These are phyloP conservation scores for Campylomormyrus tamandua DNA, from an alignment of 2,113 vertebrate species.

Conservation along the genomic window DNA sequence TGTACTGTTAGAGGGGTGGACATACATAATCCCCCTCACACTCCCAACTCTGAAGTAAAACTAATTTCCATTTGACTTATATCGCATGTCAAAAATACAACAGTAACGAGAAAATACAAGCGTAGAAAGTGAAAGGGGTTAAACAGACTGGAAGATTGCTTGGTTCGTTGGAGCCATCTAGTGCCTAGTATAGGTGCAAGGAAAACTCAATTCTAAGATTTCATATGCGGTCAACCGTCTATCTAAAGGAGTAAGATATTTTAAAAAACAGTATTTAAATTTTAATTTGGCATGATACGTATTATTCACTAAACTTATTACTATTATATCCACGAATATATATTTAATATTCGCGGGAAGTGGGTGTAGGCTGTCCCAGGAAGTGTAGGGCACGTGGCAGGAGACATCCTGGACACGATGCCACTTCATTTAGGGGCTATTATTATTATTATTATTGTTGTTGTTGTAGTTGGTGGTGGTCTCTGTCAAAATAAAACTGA, in stretches of 20 bases:
- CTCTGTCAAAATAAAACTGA: background rate
- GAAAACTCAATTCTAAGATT: background rate
- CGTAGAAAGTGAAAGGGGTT: background rate
- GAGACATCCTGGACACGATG: background rate
- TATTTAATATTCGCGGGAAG: background rate
- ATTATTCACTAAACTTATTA: background rate
- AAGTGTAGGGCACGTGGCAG: background rate
- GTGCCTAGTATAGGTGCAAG: background rate
- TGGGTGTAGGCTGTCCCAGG: background rate
- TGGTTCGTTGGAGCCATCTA: constrained; percentile 3
- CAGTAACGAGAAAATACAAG: background rate
- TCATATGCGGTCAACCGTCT: background rate
- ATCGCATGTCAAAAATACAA: background rate
- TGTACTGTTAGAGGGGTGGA: background rate
- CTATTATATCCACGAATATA: background rate
- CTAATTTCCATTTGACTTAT: background rate
- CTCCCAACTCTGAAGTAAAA: background rate
- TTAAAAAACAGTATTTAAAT: background rate
- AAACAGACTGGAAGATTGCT: background rate
- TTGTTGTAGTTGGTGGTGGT: background rate
- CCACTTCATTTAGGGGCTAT: background rate
- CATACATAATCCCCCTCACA: background rate
- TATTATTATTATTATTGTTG: background rate
- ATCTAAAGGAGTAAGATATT: background rate
- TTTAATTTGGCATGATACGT: background rate